These are phyloP conservation scores for Lochmaea crataegi DNA, from an alignment of 2,888 invertebrate species.

Conservation along the genomic window DNA sequence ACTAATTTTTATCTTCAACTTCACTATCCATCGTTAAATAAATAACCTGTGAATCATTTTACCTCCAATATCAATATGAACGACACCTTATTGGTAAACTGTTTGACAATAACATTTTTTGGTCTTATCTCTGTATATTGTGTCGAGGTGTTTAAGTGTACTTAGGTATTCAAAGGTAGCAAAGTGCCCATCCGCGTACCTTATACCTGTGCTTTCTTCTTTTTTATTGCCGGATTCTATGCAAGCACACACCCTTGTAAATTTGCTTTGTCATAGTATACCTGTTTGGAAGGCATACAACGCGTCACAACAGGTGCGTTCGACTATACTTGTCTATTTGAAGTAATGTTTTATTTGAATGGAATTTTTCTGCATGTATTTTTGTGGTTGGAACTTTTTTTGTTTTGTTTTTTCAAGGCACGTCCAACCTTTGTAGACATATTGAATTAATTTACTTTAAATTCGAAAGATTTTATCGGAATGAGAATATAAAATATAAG, in stretches of 20 bases:
- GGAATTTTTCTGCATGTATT: conserved; percentile 9
- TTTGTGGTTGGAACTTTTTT: neutral
- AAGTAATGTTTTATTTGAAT: conserved; percentile 8
- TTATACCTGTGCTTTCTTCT: conserved; percentile 22
- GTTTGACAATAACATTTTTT: neutral
- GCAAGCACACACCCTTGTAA: conserved; percentile 37
- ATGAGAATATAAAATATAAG: too few species aligned
- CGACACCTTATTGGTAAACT: neutral
- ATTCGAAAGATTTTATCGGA: too few species aligned
- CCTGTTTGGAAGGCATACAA: conserved; percentile 28
- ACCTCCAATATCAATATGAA: neutral
- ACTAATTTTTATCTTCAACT: too few species aligned
- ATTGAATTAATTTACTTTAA: neutral
- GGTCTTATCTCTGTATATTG: conserved; percentile 21
- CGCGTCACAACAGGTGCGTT: conserved; percentile 31
- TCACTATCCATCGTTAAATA: neutral
- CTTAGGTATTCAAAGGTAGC: conserved; percentile 32
- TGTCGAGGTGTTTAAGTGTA: conserved; percentile 32
- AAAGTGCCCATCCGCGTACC: conserved; percentile 31
- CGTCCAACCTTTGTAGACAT: neutral
- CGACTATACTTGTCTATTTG: neutral
- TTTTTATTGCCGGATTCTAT: conserved; percentile 22
- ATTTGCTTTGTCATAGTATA: conserved; percentile 41
- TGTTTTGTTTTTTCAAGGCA: neutral
- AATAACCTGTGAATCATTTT: neutral